Base-by-base conservation (phyloP, 2,888 invertebrate species). In the Drosophila pseudotakahashii region DNA sequence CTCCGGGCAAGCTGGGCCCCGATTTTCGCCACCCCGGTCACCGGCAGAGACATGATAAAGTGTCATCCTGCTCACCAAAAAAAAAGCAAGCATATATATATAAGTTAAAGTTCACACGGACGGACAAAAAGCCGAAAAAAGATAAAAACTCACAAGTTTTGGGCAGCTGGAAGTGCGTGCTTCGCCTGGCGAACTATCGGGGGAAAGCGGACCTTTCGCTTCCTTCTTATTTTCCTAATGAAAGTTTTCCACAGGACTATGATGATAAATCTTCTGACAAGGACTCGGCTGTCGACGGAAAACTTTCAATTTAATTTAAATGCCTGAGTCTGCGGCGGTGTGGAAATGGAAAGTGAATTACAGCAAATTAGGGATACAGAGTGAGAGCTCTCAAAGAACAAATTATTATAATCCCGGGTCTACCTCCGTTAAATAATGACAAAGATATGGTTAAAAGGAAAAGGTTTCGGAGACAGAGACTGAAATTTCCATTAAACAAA, bases 1-100 rank as follows among this genome's bases (percentile, higher is more conserved):
- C 73, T 53, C 53, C 66, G 37, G 73, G 73, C 75, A 39, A 53
- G 53, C 74, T 74, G 75, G 32, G 71, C 30, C 51, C 68, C 67
- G 19, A 32, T 64, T 36, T 34, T 63, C 39, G 39, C 34, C 66
- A 32, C 14, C 58, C 58, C 79, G 71, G 76, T 78, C 81, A 81
- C 67, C 79, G 64, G 57, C 83, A 73, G 57, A 61, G 88, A 84
- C 80, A 79, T 88, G 81, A 82, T 88, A 88, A 82, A 82, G 88
- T 88, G 82, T 88, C 86, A 54, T 52, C 60, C 54, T 51, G 44
- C 54, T 60, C 39, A 23, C 19, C 37, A 47, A 55, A 48, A 34
- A 47, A 32, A 44, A 61, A 41, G 52, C 19, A 13, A 79, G 19
- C 68, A 34, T 11, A 11, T n/a, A 45, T 23, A 32, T 39, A 44